phyloP scores from a whole-genome alignment of 2,113 vertebrate genomes.

The Tonatia bakeri region DNA sequence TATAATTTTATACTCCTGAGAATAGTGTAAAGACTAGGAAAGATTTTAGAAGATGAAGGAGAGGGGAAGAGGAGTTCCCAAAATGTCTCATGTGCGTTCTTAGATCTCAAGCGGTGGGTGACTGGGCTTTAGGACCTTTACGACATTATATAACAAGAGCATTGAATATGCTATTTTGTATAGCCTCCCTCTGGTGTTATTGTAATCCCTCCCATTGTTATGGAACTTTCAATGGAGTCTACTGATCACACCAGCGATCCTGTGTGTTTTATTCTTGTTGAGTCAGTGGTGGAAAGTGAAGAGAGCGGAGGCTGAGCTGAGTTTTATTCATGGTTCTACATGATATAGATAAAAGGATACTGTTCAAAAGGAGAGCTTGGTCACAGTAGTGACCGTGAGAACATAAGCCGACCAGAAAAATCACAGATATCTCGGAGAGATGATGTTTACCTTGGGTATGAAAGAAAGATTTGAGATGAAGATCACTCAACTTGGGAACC shows the following conservation, averaged over 20 bases:
- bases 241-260: neutral
- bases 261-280: neutral
- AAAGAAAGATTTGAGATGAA: neutral
- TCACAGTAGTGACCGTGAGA: neutral
- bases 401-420: neutral
- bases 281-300: neutral
- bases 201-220: neutral
- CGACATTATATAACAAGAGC: neutral
- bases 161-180: neutral
- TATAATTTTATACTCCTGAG: neutral
- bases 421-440: neutral
- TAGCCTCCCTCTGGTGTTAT: neutral
- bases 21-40: neutral
- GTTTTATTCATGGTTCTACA: neutral
- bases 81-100: neutral
- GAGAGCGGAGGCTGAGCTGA: neutral
- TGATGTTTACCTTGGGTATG: neutral
- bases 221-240: neutral
- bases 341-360: neutral
- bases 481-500: neutral
- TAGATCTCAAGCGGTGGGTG: neutral
- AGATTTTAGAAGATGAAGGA: neutral
- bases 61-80: rapidly evolving
- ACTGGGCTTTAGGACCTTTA: neutral
- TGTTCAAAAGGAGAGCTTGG: neutral